phyloP scores from a whole-genome alignment of 2,797 vertebrate species.

The Acipenser oxyrinchus region DNA sequence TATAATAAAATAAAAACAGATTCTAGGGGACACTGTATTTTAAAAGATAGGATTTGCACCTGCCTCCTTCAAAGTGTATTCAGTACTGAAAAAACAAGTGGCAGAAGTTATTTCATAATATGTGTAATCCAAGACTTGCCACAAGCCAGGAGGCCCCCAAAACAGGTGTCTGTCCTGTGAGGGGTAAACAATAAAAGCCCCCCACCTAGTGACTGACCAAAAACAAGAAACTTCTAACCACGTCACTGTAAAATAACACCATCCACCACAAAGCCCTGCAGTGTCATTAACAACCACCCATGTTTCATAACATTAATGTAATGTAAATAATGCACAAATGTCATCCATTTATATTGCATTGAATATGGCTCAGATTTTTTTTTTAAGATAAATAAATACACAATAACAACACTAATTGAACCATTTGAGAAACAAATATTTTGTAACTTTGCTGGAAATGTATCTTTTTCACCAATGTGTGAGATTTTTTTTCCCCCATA shows the following conservation, averaged over 20 bases:
- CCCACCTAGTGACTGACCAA: slow-evolving; percentile 23
- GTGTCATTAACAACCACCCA: slow-evolving; percentile 37
- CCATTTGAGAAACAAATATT: neutral
- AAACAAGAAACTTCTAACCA: slow-evolving; percentile 24
- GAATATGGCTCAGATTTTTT: slow-evolving; percentile 62
- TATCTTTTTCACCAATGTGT: neutral
- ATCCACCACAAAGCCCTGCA: slow-evolving; percentile 37
- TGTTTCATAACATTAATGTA: slow-evolving; percentile 63
- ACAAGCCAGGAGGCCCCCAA: slow-evolving; percentile 4
- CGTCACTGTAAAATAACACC: slow-evolving; percentile 38
- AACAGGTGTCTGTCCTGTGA: slow-evolving; percentile 4
- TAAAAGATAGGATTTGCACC: too few species aligned
- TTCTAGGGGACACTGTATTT: too few species aligned
- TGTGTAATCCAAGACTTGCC: neutral
- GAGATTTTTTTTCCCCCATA: neutral
- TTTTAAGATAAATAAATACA: too few species aligned
- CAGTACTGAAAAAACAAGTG: too few species aligned
- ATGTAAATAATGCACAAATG: slow-evolving; percentile 58
- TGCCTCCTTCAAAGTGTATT: too few species aligned
- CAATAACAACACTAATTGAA: neutral
- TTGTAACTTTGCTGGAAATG: neutral
- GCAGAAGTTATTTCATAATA: too few species aligned
- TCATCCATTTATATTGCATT: slow-evolving; percentile 63
- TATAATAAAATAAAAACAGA: too few species aligned
- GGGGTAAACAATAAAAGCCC: slow-evolving; percentile 13